A percentile compares a stretch with the other conserved stretches of the same genome.
Evolutionary conservation across 2,113 vertebrate species (phyloP).

Genomic region (Mohoua ochrocephala): DNA sequence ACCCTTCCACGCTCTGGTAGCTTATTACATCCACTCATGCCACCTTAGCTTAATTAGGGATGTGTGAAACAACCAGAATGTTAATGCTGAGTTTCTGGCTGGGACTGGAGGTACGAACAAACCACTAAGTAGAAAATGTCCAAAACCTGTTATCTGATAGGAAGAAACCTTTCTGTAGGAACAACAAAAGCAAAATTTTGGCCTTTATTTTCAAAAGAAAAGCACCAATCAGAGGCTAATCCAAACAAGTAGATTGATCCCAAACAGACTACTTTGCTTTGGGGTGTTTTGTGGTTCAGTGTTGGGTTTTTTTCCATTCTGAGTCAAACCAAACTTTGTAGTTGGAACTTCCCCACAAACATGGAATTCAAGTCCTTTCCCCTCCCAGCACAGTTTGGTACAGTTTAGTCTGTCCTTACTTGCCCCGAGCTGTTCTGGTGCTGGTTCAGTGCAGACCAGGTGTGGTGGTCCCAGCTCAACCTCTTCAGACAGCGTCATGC

Average conservation of each 20-base stretch:
- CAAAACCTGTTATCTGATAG: neutral
- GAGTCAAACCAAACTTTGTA: neutral
- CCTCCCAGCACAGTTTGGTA: neutral
- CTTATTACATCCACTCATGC: neutral
- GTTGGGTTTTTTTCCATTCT: neutral
- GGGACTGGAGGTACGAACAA: neutral
- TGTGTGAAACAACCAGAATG: neutral
- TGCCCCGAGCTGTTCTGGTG: rapidly evolving
- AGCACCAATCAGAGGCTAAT: neutral
- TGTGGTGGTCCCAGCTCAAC: neutral
- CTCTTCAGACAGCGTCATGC: neutral
- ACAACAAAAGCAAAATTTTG: neutral
- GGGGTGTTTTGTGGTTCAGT: neutral
- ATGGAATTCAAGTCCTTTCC: neutral
- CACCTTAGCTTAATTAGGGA: neutral
- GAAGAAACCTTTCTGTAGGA: neutral
- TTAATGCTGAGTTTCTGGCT: neutral
- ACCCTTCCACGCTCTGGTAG: neutral
- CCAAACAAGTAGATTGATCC: neutral
- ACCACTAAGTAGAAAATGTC: neutral
- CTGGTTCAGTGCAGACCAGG: neutral
- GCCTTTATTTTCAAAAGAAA: neutral
- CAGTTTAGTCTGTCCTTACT: neutral
- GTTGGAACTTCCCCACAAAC: neutral
- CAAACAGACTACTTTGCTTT: neutral